Percentiles rank a stretch among this genome's conserved stretches.
phyloP scores from a whole-genome alignment of 1,140 invertebrate genomes.

The Pseudachorutes palmiensis region DNA sequence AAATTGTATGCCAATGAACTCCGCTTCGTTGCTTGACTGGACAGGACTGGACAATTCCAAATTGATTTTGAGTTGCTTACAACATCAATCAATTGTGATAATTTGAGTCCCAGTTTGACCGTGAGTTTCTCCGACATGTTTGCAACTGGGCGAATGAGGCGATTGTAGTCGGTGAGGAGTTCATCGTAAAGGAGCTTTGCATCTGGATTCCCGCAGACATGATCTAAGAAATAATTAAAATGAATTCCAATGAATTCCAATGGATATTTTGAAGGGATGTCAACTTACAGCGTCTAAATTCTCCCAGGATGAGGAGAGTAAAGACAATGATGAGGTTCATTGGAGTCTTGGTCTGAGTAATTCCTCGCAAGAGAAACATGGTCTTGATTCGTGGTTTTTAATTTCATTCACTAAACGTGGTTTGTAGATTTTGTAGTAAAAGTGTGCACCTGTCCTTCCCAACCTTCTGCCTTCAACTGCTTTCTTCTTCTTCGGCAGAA shows the following conservation, averaged over 20 bases:
- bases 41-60: background rate
- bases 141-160: background rate
- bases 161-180: background rate
- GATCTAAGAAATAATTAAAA: background rate
- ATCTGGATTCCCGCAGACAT: background rate
- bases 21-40: too few species aligned
- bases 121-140: background rate
- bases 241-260: background rate
- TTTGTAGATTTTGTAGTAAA: too few species aligned
- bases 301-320: background rate
- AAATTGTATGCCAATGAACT: too few species aligned
- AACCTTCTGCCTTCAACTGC: background rate
- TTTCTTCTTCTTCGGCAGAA: background rate
- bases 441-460: too few species aligned
- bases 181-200: background rate
- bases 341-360: background rate
- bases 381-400: too few species aligned
- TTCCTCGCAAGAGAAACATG: too few species aligned
- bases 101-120: background rate
- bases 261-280: background rate
- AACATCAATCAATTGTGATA: background rate
- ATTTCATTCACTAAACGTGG: too few species aligned
- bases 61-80: background rate
- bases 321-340: background rate
- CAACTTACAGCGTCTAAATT: background rate